Evolutionary conservation across 2,797 vertebrate genomes (phyloP), one percentile per base, ranked within the genome.

Genomic region (Tamandua tetradactyla): DNA sequence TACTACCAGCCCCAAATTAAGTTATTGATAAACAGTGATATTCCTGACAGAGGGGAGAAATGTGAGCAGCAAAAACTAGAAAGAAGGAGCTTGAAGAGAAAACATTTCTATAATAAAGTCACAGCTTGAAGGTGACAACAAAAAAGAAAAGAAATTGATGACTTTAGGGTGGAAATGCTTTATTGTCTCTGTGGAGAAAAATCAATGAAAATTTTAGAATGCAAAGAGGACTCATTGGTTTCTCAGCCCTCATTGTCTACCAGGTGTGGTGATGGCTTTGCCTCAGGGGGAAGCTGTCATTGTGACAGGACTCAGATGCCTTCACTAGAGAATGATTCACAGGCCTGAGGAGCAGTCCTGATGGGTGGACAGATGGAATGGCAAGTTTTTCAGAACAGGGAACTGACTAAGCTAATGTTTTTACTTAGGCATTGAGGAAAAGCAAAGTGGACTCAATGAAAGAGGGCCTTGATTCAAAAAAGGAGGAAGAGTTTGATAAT

Each of bases 81-180:
- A 81, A 71, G 52, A 76, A 12, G 27, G 37, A 78, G 17, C 55
- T 57, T 23, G 47, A 66, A 88, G 62, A 69, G 66, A 87, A 87
- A 62, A 37, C 22, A 32, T 68, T 84, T 95, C 25, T 91, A 32
- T 27, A 69, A 95, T 68, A 35, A 94, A 94, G 37, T 47, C 62
- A 79, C 69, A 55, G 15, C 78, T 27, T 7, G 40, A 78, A 94
- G 35, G 40, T 3, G 40, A 83, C 69, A 64, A 30, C 40, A 80
- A 75, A 32, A 66, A 93, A 64, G 0, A 64, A 66, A 89, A 88
- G 37, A 10, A 64, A 79, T 22, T 8, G 10, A 66, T 59, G 55
- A 83, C 4, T 15, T 55, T 42, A n/a, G 40, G 49, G 55, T n/a
- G 35, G 25, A 81, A 75, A 78, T 18, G 5, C 59, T 85, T 95